Evolutionary conservation across 2,888 invertebrate species (phyloP), one percentile per base, ranked within the genome.

Genomic region (Euphydryas editha): DNA sequence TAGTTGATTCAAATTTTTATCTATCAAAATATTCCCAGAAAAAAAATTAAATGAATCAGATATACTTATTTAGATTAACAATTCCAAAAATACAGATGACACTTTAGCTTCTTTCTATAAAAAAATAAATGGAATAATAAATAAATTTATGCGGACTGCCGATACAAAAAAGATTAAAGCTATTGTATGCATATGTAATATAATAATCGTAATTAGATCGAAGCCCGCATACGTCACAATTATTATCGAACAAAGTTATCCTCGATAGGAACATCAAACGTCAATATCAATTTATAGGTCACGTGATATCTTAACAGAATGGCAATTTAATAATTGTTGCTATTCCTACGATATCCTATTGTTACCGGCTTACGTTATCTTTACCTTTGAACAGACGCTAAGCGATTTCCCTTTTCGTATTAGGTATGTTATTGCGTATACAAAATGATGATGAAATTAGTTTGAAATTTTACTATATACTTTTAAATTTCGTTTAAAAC

Each of bases 231-330:
- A 62, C 46, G 71, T 69, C 67, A 51, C 24, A 68, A 67, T 71
- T 68, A 65, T 65, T 68, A 66, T 68, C 63, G 47, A 37, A 58
- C 65, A 68, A 71, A 68, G 62, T 67, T 67, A 56, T 65, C 68
- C 65, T 78, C 76, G 75, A 74, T 70, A 71, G 72, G 75, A 79
- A 79, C 81, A 84, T 84, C 76, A 79, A 76, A 78, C 75, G 88
- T 87, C 88, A 89, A 85, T 88, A 83, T 82, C 80, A 87, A 88
- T 89, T 65, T 82, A 76, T 77, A 68, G 69, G 69, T 64, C 61
- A 72, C 70, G 68, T 74, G 78, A 80, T 76, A 75, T 73, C 72
- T 73, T 69, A 76, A 82, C 77, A 75, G 78, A 79, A 76, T 77
- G 76, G 78, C 81, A 83, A 87, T 86, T 84, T 76, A 82, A 83